Evolutionary conservation across 1,140 invertebrate genomes (phyloP).

Genomic region (Lasioglossum baleicum): DNA sequence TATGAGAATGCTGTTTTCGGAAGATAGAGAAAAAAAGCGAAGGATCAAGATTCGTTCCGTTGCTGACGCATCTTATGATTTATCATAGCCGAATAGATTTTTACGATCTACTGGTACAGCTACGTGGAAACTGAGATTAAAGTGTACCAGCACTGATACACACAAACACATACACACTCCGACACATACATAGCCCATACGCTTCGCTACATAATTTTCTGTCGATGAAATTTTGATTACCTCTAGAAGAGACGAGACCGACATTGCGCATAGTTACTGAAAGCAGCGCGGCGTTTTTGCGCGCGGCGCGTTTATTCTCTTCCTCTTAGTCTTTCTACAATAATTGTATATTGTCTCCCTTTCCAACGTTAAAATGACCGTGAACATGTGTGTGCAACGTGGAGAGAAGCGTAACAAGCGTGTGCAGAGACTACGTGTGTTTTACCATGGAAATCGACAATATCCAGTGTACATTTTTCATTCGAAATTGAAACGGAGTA

Average conservation of each 20-base stretch:
- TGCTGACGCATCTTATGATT: slow-evolving; percentile 8
- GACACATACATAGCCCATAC: slow-evolving; percentile 26
- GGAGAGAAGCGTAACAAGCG: slow-evolving; percentile 14
- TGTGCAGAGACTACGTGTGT: slow-evolving; percentile 14
- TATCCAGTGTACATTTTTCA: slow-evolving; percentile 31
- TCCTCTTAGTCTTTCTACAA: slow-evolving; percentile 52
- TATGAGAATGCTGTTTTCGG: background rate
- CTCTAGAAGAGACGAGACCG: slow-evolving; percentile 27
- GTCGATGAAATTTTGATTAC: slow-evolving; percentile 33
- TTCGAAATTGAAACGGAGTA: slow-evolving; percentile 18
- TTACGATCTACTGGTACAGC: slow-evolving; percentile 14
- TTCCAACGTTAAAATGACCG: slow-evolving; percentile 5
- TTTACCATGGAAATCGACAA: slow-evolving; percentile 27
- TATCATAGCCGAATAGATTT: slow-evolving; percentile 11
- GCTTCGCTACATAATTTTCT: slow-evolving; percentile 31
- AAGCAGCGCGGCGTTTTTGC: background rate
- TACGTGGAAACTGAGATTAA: slow-evolving; percentile 6
- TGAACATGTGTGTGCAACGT: background rate
- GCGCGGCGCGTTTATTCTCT: slow-evolving; percentile 40
- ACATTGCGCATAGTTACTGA: slow-evolving; percentile 6
- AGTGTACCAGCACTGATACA: background rate
- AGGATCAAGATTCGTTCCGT: slow-evolving; percentile 3
- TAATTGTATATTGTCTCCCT: slow-evolving; percentile 20
- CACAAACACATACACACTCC: slow-evolving; percentile 3
- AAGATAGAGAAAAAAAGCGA: background rate